Conservation (phyloP, 2,797 vertebrate species). For the Otus scops region DNA sequence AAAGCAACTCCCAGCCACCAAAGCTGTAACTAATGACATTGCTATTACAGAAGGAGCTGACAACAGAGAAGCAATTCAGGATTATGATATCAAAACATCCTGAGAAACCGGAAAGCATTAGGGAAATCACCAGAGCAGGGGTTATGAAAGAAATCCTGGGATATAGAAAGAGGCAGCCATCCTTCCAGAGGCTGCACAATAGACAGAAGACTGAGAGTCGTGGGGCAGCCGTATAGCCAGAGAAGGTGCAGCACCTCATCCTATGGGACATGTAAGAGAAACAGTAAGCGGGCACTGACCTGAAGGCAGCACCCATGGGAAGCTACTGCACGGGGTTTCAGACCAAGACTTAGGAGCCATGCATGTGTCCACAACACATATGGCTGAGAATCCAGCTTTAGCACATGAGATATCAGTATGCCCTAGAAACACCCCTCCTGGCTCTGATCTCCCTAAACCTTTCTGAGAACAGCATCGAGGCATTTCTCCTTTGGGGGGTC, state of each 20-base stretch:
- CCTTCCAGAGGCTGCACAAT: background rate
- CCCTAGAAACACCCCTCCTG: background rate
- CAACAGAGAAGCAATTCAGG: constrained; percentile 39
- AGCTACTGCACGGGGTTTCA: background rate
- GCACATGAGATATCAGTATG: background rate
- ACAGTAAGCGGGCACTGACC: background rate
- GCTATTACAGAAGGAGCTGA: background rate
- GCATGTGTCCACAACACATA: accelerated
- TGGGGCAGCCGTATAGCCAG: accelerated
- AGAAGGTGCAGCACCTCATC: background rate
- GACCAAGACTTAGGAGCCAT: background rate
- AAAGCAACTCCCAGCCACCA: background rate
- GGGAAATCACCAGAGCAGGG: background rate
- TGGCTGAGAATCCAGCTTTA: background rate
- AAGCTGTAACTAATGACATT: background rate
- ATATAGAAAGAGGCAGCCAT: background rate
- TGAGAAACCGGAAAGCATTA: background rate
- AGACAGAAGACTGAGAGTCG: background rate
- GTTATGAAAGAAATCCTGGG: background rate
- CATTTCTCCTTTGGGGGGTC: background rate
- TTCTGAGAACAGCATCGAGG: background rate
- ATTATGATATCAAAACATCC: constrained; percentile 33
- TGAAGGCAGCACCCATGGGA: background rate
- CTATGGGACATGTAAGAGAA: background rate
- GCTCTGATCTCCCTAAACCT: background rate